Evolutionary conservation across 1,140 invertebrate species (phyloP).

Genomic region (Drosophila subobscura): DNA sequence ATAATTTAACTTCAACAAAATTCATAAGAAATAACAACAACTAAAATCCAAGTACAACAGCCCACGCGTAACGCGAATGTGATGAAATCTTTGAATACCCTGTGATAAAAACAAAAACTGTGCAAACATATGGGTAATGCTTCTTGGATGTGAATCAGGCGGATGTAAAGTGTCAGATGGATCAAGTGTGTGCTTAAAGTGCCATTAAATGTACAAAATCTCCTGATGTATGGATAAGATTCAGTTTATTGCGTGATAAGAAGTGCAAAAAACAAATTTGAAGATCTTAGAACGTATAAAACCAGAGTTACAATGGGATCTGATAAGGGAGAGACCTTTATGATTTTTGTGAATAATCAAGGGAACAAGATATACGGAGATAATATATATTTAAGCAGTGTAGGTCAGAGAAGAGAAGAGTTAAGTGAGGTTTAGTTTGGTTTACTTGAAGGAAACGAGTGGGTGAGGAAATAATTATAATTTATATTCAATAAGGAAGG

Average conservation of each 20-base stretch:
- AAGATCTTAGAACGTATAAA: not conserved
- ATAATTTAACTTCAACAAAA: constrained; percentile 41
- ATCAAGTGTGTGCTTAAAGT: not conserved
- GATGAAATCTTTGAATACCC: constrained; percentile 27
- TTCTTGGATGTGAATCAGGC: not conserved
- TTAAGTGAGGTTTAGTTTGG: too few species aligned
- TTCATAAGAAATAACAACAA: constrained; percentile 7
- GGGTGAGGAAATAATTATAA: too few species aligned
- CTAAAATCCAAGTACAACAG: constrained; percentile 2
- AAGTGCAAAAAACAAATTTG: constrained; percentile 45
- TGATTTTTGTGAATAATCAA: not conserved
- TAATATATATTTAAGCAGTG: too few species aligned
- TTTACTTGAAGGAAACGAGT: too few species aligned
- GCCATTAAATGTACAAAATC: not conserved
- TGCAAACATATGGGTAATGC: constrained; percentile 12
- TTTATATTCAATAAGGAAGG: too few species aligned
- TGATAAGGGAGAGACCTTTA: not conserved
- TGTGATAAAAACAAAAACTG: constrained; percentile 14
- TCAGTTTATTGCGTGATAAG: constrained; percentile 20
- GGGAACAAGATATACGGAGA: too few species aligned
- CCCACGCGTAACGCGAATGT: constrained; percentile 8
- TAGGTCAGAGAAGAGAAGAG: too few species aligned
- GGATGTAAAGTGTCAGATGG: too few species aligned
- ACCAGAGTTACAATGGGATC: constrained; percentile 9
- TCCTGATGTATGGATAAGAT: too few species aligned